A percentile compares a stretch with the other conserved stretches of the same genome.
phyloP scores from a whole-genome alignment of 2,113 vertebrate species.

The Otis tarda region DNA sequence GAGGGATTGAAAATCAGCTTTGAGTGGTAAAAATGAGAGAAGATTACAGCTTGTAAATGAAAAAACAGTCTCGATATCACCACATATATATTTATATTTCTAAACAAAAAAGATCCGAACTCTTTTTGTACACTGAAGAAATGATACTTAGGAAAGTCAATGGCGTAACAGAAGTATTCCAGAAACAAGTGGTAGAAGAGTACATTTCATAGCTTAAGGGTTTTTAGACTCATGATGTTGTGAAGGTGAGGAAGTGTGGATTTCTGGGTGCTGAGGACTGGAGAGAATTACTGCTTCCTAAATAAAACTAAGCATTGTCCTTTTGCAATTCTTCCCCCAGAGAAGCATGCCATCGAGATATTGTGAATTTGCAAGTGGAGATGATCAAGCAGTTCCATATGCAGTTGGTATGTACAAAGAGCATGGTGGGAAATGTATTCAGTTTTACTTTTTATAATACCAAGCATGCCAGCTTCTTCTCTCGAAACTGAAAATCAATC shows the following conservation, averaged over 20 bases:
- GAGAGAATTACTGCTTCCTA: neutral
- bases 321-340: slow-evolving; percentile 70
- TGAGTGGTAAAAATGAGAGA: neutral
- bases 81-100: neutral
- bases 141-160: neutral
- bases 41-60: neutral
- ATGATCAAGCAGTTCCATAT: slow-evolving; percentile 98
- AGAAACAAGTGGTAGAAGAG: neutral
- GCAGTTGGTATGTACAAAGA: slow-evolving; percentile 85
- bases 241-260: neutral
- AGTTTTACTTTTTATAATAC: neutral
- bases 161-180: neutral
- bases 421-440: neutral
- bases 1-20: neutral
- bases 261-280: neutral
- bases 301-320: neutral
- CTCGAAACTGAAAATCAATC: neutral
- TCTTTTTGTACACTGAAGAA: neutral
- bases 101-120: neutral
- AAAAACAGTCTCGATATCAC: neutral
- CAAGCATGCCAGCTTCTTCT: neutral
- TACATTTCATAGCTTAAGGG: neutral
- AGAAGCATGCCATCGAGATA: slow-evolving; percentile 90
- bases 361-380: slow-evolving; percentile 97
- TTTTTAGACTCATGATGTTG: neutral